Evolutionary conservation across 1,140 invertebrate genomes (phyloP), one percentile per base, ranked within the genome.

Genomic region (Drosophila leontia): DNA sequence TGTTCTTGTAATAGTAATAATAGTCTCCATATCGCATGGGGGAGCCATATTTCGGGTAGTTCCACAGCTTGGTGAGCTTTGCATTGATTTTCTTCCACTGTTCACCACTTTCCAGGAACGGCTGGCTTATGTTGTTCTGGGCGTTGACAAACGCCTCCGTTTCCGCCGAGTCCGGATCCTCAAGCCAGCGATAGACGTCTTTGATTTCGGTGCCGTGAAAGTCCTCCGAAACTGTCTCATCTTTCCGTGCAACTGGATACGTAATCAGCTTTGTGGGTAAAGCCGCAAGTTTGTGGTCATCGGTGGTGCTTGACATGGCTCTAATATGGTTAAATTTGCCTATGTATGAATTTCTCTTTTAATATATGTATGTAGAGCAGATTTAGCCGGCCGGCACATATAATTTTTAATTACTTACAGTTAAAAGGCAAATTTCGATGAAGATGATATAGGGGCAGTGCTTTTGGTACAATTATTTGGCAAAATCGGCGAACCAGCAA

Each of bases 121-220:
- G 97, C 55, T 94, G 93, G 12, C 98, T 98, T 17, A 99, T 94
- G 26, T 95, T 95, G 95, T 99, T 99, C 93, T 99, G 97, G 12
- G 95, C 96, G 64, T 98, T 96, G 37, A 99, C 97, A 94, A 98
- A 99, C 45, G 95, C 94, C 93, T 98, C 97, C 1, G 98, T 99
- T 93, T 99, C 98, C 74, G 96, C 95, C 0, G 96, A 94, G 92
- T 99, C 97, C 1, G 98, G 98, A 94, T 99, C 97, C 94, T 99
- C 99, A 26, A 99, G 93, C 98, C 98, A 99, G 50, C 98, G 95
- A 93, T 99, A 99, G 0, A 98, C 97, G 94, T 99, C 99, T 75
- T 93, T 65, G 67, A 99, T 94, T 95, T 97, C 95, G 42, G 94
- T 94, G 42, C 97, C 97, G 94, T 98, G 96, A 93, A 96, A 97